Base-by-base conservation (phyloP, 2,888 invertebrate species). In the Teleogryllus oceanicus region DNA sequence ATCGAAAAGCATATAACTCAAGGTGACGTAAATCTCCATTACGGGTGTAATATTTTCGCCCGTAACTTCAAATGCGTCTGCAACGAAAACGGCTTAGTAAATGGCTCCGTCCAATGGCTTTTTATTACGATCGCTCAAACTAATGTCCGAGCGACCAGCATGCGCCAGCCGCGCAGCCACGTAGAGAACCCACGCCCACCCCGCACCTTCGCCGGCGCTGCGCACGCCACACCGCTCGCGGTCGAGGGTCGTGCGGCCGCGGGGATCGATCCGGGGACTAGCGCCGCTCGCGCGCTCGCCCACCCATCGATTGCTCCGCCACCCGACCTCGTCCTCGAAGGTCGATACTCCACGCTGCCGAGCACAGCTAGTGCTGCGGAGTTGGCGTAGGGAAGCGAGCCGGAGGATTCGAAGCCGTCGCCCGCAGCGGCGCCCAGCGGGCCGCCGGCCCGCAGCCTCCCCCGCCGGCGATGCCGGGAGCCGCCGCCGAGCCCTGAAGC, bases 391-490 rank as follows among this genome's bases (percentile, higher is more conserved):
- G 37, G 37, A 37, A 37, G 37, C 37, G 37, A 37, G 37, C 8
- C 37, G 37, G 37, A 37, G 37, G 37, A 8, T 4, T 37, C 5
- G 37, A 37, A 37, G 37, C 37, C 8, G 4, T 4, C 0, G 74
- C 74, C n/a, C 74, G 0, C 18, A 10, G 5, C 13, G 13, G 21
- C 49, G 76, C 16, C 24, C 76, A 3, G n/a, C 16, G 49, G 5
- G 20, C 11, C 37, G 4, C 24, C 49, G 20, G 2, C 24, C 13
- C 24, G 24, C 13, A 49, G 11, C 24, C 24, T 11, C 12, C 49
- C 49, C 13, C 49, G 12, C 77, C 37, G 50, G 78, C 79, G 78
- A 37, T 78, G 80, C 81, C 62, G 75, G 78, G 49, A 50, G 76
- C 50, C 80, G 37, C 20, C 80, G 76, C n/a, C 21, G 21, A 13